These are phyloP conservation scores for Syngnathus scovelli DNA, from an alignment of 2,113 vertebrate genomes.

Conservation along the genomic window DNA sequence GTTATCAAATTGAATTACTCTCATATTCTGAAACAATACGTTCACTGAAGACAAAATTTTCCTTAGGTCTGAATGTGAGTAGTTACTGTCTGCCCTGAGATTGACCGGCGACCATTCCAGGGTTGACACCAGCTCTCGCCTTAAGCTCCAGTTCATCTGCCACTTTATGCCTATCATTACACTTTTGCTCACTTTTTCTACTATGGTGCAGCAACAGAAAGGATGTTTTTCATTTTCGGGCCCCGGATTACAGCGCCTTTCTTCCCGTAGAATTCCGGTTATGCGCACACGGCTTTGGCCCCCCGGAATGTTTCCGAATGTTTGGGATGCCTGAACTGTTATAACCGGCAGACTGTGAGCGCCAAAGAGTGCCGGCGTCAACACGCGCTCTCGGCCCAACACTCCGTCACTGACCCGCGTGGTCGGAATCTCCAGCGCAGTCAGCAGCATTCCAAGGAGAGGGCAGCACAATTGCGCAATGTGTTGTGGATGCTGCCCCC, in stretches of 20 bases:
- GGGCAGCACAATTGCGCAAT: constrained; percentile 6
- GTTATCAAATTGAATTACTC: too few relatives aligned
- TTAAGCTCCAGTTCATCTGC: too few relatives aligned
- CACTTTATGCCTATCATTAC: too few relatives aligned
- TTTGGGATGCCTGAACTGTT: constrained; percentile 71
- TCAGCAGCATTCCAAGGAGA: constrained; percentile 42
- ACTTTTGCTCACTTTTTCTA: too few relatives aligned
- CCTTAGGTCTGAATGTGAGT: too few relatives aligned
- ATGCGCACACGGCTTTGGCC: constrained; percentile 50
- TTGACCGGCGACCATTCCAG: too few relatives aligned
- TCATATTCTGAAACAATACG: too few relatives aligned
- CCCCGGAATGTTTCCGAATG: constrained; percentile 65
- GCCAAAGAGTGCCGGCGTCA: constrained; percentile 63
- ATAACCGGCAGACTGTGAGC: constrained; percentile 59
- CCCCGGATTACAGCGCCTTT: constrained; percentile 67
- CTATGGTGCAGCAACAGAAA: constrained; percentile 7
- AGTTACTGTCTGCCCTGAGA: too few relatives aligned
- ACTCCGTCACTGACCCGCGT: constrained; percentile 28
- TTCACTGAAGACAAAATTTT: too few relatives aligned
- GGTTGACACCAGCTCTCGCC: too few relatives aligned
- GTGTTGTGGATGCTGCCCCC: background rate
- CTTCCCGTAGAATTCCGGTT: constrained; percentile 61
- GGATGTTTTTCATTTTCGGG: constrained; percentile 53
- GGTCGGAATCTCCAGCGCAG: constrained; percentile 18
- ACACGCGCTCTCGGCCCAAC: constrained; percentile 36